Percentiles rank a stretch among this genome's conserved stretches.
phyloP scores from a whole-genome alignment of 2,113 vertebrate genomes.

The Gallinago media region DNA sequence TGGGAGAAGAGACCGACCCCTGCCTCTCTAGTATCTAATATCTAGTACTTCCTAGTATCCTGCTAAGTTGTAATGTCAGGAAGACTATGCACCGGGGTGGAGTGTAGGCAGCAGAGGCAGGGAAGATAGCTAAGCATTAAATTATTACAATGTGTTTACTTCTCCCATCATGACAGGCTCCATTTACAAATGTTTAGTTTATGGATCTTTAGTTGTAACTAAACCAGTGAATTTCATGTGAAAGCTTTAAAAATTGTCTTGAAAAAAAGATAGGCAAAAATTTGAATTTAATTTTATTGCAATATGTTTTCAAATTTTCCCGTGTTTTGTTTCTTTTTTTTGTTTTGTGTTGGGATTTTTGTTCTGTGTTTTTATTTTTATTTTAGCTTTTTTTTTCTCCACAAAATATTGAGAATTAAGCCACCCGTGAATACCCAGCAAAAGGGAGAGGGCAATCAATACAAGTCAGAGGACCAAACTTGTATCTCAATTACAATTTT shows the following conservation, averaged over 20 bases:
- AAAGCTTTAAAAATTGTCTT: background rate
- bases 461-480: background rate
- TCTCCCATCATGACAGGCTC: background rate
- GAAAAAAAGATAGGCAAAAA: background rate
- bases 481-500: background rate
- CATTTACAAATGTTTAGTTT: background rate
- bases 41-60: too few species aligned
- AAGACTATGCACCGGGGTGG: accelerated
- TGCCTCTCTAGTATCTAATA: too few species aligned
- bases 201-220: background rate
- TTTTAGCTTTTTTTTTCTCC: background rate
- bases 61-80: background rate
- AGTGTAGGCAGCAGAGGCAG: background rate
- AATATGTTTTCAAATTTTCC: background rate
- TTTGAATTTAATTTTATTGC: background rate
- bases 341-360: background rate
- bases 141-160: background rate
- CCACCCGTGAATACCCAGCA: background rate
- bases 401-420: background rate
- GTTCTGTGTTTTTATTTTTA: background rate
- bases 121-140: background rate
- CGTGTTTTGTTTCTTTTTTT: too few species aligned
- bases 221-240: background rate
- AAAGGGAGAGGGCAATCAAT: background rate
- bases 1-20: too few species aligned